phyloP scores from a whole-genome alignment of 2,113 vertebrate species.

The Tragulus kanchil region DNA sequence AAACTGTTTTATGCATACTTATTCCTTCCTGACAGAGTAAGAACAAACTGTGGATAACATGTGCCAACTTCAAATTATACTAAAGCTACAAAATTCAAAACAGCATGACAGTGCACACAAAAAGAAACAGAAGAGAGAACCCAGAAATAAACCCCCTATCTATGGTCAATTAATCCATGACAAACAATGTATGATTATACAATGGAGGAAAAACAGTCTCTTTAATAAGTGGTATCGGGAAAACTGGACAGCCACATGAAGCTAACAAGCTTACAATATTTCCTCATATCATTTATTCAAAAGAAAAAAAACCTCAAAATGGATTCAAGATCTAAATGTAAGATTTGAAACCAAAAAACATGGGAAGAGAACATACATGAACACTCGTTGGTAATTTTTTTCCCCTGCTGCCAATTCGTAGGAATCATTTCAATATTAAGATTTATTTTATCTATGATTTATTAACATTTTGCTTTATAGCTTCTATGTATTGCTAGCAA shows the following conservation, averaged over 20 bases:
- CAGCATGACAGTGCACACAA: no score
- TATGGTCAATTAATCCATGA: background rate
- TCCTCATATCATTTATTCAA: background rate
- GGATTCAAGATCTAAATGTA: background rate
- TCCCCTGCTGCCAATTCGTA: background rate
- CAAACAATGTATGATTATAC: background rate
- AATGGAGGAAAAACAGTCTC: background rate
- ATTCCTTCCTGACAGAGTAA: background rate
- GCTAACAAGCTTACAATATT: background rate
- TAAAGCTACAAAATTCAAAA: background rate
- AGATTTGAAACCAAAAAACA: background rate
- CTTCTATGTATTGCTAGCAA: background rate
- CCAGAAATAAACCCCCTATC: background rate
- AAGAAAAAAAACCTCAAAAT: background rate
- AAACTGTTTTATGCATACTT: background rate
- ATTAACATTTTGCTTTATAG: constrained; percentile 34
- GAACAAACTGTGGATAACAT: no score
- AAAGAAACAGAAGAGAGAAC: background rate
- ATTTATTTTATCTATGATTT: background rate
- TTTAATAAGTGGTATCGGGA: background rate
- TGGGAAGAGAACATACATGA: background rate
- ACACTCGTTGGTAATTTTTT: background rate
- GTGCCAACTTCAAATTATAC: background rate
- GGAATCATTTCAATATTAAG: background rate
- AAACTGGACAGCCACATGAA: background rate